Evolutionary conservation across 2,888 invertebrate genomes (phyloP).

Genomic region (Tenthredo mesomela): DNA sequence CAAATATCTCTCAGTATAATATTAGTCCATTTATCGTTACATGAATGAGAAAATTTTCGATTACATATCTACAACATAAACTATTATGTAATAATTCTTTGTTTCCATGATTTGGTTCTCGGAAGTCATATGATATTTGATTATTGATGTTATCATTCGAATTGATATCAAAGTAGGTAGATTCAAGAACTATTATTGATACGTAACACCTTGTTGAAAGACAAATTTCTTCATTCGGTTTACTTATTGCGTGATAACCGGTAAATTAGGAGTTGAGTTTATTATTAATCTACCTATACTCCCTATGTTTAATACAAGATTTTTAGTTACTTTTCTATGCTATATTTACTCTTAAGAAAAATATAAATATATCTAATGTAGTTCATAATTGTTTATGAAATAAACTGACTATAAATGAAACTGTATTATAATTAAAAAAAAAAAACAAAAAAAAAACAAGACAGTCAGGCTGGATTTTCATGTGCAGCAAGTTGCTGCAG

Average conservation of each 20-base stretch:
- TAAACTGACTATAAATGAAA: not conserved
- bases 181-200: not conserved
- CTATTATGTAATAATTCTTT: not conserved
- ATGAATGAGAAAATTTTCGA: not conserved
- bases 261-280: no score
- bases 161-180: not conserved
- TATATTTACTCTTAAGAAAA: not conserved
- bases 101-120: not conserved
- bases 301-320: not conserved
- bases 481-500: no score
- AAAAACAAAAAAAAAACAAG: not conserved
- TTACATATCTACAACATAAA: not conserved
- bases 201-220: not conserved
- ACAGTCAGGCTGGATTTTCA: no score
- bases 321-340: not conserved
- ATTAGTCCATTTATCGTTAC: not conserved
- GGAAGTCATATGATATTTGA: not conserved
- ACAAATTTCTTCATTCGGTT: not conserved
- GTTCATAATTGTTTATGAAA: not conserved
- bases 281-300: no score
- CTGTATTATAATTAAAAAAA: no score
- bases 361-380: not conserved
- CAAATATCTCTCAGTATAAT: not conserved
- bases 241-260: not conserved
- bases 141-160: not conserved